phyloP scores from a whole-genome alignment of 2,888 invertebrate species.

The Agrotis puta region DNA sequence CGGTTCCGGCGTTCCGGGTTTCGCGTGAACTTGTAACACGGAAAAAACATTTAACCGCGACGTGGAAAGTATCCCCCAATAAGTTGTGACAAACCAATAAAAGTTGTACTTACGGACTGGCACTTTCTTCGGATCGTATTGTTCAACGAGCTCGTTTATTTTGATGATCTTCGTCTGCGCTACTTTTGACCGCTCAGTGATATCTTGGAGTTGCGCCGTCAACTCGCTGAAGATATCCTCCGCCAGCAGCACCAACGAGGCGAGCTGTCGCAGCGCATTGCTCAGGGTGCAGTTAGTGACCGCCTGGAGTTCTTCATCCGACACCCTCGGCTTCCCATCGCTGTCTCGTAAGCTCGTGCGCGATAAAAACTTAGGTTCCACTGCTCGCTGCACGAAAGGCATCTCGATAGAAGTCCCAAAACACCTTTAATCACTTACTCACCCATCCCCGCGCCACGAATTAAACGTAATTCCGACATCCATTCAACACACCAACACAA shows the following conservation, averaged over 20 bases:
- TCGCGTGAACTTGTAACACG: slow-evolving; percentile 13
- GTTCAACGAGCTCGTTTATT: slow-evolving; percentile 93
- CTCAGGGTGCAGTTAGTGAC: slow-evolving; percentile 96
- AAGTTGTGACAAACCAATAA: slow-evolving; percentile 13
- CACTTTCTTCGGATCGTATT: slow-evolving; percentile 96
- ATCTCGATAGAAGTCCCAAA: slow-evolving; percentile 90
- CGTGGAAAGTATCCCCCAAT: neutral
- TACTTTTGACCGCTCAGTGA: slow-evolving; percentile 93
- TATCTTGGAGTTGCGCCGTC: slow-evolving; percentile 93
- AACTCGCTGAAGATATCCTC: slow-evolving; percentile 96
- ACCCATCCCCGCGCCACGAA: slow-evolving; percentile 87
- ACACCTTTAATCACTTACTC: slow-evolving; percentile 81
- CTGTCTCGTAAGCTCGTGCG: slow-evolving; percentile 92
- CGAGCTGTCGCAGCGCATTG: slow-evolving; percentile 96
- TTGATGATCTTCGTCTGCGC: slow-evolving; percentile 93
- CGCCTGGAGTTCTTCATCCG: slow-evolving; percentile 95
- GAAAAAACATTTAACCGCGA: neutral
- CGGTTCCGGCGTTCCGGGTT: slow-evolving; percentile 17
- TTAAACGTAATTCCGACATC: slow-evolving; percentile 87
- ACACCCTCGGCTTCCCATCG: slow-evolving; percentile 91
- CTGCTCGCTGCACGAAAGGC: slow-evolving; percentile 96
- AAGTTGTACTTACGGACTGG: slow-evolving; percentile 96
- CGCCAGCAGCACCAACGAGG: slow-evolving; percentile 95
- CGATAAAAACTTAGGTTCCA: slow-evolving; percentile 95
- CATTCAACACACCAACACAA: slow-evolving; percentile 90